Evolutionary conservation across 1,140 invertebrate species (phyloP), one percentile per base, ranked within the genome.

Genomic region (Whitmania pigra): DNA sequence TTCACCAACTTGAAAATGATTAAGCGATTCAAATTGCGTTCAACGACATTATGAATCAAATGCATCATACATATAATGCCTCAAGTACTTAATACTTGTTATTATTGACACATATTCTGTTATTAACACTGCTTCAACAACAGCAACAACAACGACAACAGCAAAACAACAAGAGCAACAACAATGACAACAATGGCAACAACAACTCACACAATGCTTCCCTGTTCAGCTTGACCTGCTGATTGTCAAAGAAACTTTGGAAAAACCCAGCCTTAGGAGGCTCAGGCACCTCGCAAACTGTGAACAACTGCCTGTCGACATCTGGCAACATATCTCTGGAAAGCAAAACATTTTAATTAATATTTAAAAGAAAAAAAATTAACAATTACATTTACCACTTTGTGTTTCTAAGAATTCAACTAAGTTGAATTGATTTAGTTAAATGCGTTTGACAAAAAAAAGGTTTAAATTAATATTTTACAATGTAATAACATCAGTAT

Each of bases 201-300:
- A 63, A 20, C 18, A 66, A 87, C 90, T 89, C 85, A 97, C 93
- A 98, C 75, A 98, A 84, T 85, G 97, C 94, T 83, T 97, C 94
- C 74, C 94, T 83, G 82, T 98, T 94, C 43, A 97, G 83, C 43
- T 49, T 49, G 72, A 90, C 85, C 11, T 89, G 83, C 63, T 91
- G 91, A 82, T 94, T 93, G 22, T 63, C 57, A 75, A 86, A 85
- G 5, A 96, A 84, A 43, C 92, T 93, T 79, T 91, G 91, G 83
- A 98, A 94, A 85, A 98, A 97, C 78, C 92, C 87, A 83, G 94
- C 91, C 83, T 97, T 96, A 18, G 94, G 94, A 66, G 91, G 88
- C 84, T 97, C 94, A 0, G 94, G 94, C 88, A 95, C 95, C 77
- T 95, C 93, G 72, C 88, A 88, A 53, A 90, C 86, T 70, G 91